Conservation (phyloP, 2,113 vertebrate genomes). For the Brienomyrus longianalis region DNA sequence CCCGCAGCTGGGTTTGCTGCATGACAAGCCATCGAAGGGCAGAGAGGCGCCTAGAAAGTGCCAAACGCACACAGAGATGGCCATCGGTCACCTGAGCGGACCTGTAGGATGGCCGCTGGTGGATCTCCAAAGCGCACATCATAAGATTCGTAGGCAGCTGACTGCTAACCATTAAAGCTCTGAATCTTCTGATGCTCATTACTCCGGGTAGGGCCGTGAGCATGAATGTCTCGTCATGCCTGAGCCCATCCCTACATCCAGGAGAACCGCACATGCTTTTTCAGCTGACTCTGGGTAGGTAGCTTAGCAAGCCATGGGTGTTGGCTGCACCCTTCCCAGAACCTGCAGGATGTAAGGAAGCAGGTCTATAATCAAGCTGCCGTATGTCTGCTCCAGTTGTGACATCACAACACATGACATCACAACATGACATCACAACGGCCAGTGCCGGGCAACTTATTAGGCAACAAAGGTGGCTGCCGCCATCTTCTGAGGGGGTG, state of each 20-base stretch:
- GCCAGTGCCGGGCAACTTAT: neutral
- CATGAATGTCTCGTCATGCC: neutral
- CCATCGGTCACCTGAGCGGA: neutral
- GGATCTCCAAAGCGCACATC: neutral
- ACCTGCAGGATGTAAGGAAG: neutral
- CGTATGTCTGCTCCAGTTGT: neutral
- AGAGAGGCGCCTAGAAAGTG: neutral
- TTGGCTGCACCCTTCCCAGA: neutral
- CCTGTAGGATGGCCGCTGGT: neutral
- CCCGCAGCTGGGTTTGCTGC: neutral
- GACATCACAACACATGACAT: neutral
- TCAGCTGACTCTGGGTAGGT: neutral
- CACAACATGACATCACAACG: neutral
- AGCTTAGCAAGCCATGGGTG: neutral
- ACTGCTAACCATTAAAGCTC: neutral
- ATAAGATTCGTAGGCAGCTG: neutral
- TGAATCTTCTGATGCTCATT: neutral
- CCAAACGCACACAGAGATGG: neutral
- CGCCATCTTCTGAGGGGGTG: neutral
- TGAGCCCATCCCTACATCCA: neutral
- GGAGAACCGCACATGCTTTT: neutral
- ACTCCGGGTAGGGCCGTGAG: neutral
- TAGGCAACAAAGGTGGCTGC: neutral
- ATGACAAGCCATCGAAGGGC: neutral
- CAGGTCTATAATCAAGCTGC: neutral